These are phyloP conservation scores for Drosophila hamatofila DNA, from an alignment of 2,888 invertebrate species.

Conservation along the genomic window DNA sequence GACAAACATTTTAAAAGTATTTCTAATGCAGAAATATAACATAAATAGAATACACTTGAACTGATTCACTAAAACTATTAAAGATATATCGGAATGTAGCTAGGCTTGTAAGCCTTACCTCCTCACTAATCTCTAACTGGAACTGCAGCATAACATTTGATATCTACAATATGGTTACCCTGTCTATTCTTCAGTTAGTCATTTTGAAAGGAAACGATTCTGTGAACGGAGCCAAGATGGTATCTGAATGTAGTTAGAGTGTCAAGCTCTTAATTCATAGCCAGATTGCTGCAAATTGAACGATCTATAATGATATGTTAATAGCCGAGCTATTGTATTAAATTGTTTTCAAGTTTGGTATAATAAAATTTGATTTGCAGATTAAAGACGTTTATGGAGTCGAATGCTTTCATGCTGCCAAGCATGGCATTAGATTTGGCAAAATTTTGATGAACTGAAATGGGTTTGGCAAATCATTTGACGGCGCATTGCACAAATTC, in stretches of 20 bases:
- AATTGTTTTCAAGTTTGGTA: slow-evolving; percentile 4
- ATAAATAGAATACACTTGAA: not conserved
- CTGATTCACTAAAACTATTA: too few species aligned
- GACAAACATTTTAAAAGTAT: too few species aligned
- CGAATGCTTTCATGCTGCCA: slow-evolving; percentile 2
- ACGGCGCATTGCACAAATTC: slow-evolving; percentile 52
- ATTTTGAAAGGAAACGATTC: not conserved
- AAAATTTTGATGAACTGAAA: slow-evolving; percentile 10
- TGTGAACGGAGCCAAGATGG: not conserved
- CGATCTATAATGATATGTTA: slow-evolving; percentile 4
- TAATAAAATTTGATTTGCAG: slow-evolving; percentile 11
- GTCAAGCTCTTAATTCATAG: not conserved
- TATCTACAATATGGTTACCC: too few species aligned
- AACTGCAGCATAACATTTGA: not conserved
- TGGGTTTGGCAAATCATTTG: slow-evolving; percentile 19
- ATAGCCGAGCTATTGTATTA: not conserved
- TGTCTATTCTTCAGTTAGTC: too few species aligned
- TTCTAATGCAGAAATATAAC: too few species aligned
- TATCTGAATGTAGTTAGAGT: not conserved
- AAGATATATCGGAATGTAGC: not conserved
- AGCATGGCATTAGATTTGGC: not conserved
- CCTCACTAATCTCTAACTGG: not conserved
- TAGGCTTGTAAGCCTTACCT: not conserved
- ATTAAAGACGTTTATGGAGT: not conserved
- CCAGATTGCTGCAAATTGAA: not conserved